Evolutionary conservation across 2,113 vertebrate genomes (phyloP).

Genomic region (Pachyramphus minor): DNA sequence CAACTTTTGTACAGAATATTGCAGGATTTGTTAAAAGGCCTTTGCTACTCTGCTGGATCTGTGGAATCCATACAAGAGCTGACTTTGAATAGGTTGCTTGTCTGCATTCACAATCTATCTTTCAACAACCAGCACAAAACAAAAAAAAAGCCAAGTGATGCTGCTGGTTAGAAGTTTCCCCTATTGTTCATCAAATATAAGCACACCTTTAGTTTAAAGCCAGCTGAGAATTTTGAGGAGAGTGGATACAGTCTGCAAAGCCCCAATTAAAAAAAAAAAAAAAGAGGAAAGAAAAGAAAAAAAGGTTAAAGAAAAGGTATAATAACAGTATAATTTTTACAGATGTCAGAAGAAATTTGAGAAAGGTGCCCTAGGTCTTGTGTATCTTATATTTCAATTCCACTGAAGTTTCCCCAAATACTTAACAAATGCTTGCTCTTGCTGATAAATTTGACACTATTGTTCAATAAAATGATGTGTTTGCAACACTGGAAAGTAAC

Average conservation of each 20-base stretch:
- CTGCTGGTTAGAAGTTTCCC: background rate
- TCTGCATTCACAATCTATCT: background rate
- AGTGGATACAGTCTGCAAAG: background rate
- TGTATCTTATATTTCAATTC: background rate
- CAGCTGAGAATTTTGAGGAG: background rate
- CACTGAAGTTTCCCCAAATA: background rate
- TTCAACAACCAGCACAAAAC: slow-evolving; percentile 31
- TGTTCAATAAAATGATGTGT: background rate
- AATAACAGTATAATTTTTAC: background rate
- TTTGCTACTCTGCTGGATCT: background rate
- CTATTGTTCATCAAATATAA: slow-evolving; percentile 15
- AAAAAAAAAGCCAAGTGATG: background rate
- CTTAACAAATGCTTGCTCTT: background rate
- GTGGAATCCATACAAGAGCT: background rate
- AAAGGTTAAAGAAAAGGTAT: background rate
- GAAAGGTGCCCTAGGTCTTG: background rate
- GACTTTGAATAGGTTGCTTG: background rate
- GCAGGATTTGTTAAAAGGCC: background rate
- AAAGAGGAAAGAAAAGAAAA: background rate
- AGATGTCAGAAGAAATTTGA: background rate
- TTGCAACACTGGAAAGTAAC: background rate
- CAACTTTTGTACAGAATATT: background rate
- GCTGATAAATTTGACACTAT: background rate
- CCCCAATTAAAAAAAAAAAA: background rate
- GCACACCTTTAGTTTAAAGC: background rate